phyloP scores from a whole-genome alignment of 2,113 vertebrate species.

The Platanista minor region DNA sequence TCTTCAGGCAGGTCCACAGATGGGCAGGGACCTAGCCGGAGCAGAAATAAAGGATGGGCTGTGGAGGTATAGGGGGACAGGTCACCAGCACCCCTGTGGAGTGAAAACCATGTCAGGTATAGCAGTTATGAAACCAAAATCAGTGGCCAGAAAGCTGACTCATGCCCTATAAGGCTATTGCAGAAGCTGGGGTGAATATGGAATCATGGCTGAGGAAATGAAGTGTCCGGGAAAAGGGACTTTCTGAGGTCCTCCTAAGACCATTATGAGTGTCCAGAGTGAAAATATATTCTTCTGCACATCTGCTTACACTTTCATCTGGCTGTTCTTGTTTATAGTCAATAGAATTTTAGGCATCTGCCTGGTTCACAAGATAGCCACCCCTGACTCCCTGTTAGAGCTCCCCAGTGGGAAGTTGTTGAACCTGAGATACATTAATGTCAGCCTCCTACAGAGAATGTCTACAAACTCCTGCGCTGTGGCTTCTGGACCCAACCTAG shows the following conservation, averaged over 20 bases:
- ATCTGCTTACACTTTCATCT: not conserved
- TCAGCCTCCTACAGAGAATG: not conserved
- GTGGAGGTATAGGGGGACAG: not conserved
- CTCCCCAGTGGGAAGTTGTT: not conserved
- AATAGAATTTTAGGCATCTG: not conserved
- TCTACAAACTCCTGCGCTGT: not conserved
- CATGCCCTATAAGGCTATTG: rapidly evolving
- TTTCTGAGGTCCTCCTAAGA: not conserved
- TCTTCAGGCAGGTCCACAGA: not conserved
- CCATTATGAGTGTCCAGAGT: not conserved
- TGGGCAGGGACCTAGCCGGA: too few species aligned
- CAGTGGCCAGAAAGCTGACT: not conserved
- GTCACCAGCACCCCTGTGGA: not conserved
- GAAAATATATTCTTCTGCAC: not conserved
- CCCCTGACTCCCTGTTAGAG: not conserved
- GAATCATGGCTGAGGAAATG: not conserved
- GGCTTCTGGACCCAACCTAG: not conserved
- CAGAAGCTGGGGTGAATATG: not conserved
- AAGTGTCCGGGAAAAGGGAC: not conserved
- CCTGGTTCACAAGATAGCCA: not conserved
- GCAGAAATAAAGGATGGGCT: not conserved
- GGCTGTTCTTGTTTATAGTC: not conserved
- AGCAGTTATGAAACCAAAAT: not conserved
- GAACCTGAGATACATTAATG: not conserved
- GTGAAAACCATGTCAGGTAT: not conserved